phyloP scores from a whole-genome alignment of 1,140 invertebrate genomes.

The Sminthurinus signatus region DNA sequence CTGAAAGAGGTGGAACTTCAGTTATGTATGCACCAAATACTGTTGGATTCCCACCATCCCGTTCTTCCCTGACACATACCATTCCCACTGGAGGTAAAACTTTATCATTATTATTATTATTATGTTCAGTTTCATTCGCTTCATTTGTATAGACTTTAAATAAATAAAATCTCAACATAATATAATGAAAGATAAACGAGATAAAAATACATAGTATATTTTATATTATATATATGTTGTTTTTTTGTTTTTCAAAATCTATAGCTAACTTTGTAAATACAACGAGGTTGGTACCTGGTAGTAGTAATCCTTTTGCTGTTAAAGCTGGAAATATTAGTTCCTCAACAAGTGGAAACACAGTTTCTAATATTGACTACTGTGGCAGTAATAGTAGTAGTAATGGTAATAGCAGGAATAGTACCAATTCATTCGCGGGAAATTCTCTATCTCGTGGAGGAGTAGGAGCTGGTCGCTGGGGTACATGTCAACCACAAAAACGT shows the following conservation, averaged over 20 bases:
- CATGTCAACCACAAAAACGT: not conserved
- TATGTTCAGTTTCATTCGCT: not conserved
- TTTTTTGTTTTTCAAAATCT: not conserved
- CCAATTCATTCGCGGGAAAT: not conserved
- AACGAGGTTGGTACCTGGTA: not conserved
- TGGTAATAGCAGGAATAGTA: not conserved
- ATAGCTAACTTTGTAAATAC: not conserved
- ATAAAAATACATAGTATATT: too few species aligned
- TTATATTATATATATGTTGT: too few species aligned
- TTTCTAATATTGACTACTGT: not conserved
- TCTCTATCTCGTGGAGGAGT: not conserved
- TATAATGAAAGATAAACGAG: too few species aligned
- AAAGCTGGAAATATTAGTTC: slow-evolving; percentile 2
- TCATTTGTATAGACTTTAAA: not conserved
- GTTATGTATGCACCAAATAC: slow-evolving; percentile 20
- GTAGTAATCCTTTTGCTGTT: slow-evolving; percentile 10
- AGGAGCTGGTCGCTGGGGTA: not conserved
- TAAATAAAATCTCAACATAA: too few species aligned
- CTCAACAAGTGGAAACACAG: not conserved
- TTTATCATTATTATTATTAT: not conserved
- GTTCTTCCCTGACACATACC: slow-evolving; percentile 9
- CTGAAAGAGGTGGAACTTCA: not conserved
- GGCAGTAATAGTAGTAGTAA: not conserved
- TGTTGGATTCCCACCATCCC: slow-evolving; percentile 17
- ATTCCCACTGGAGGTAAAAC: slow-evolving; percentile 1